Evolutionary conservation across 2,888 invertebrate genomes (phyloP).

Genomic region (Brachypalpus laphriformis): DNA sequence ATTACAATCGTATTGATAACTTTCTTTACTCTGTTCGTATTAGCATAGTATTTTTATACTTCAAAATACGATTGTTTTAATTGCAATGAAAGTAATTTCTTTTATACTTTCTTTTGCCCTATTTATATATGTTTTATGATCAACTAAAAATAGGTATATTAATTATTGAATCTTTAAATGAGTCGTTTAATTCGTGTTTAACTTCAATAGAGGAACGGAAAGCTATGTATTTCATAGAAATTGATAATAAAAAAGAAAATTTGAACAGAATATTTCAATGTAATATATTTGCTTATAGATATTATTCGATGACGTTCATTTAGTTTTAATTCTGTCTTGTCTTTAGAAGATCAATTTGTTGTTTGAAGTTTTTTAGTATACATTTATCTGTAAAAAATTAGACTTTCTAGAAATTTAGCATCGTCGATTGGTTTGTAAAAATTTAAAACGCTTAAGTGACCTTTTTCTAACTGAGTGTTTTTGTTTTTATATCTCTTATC

Average conservation of each 20-base stretch:
- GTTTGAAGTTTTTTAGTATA: slow-evolving; percentile 13
- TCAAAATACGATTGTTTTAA: not conserved
- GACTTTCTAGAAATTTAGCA: not conserved
- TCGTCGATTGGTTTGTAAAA: not conserved
- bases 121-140: not conserved
- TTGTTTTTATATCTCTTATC: not conserved
- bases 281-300: slow-evolving; percentile 17
- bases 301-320: slow-evolving; percentile 35
- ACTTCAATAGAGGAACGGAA: slow-evolving; percentile 8
- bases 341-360: slow-evolving; percentile 33
- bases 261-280: not conserved
- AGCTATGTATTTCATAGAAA: not conserved
- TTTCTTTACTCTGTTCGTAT: not conserved
- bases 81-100: not conserved
- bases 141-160: slow-evolving; percentile 6
- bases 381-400: not conserved
- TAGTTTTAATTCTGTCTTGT: slow-evolving; percentile 2
- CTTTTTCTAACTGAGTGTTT: too few relatives aligned
- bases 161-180: not conserved
- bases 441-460: too few relatives aligned
- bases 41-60: not conserved
- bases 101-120: not conserved
- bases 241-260: not conserved
- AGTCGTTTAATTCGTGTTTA: not conserved
- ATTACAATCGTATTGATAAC: slow-evolving; percentile 10